phyloP scores from a whole-genome alignment of 1,140 invertebrate species.

The Chrysopa pallens region DNA sequence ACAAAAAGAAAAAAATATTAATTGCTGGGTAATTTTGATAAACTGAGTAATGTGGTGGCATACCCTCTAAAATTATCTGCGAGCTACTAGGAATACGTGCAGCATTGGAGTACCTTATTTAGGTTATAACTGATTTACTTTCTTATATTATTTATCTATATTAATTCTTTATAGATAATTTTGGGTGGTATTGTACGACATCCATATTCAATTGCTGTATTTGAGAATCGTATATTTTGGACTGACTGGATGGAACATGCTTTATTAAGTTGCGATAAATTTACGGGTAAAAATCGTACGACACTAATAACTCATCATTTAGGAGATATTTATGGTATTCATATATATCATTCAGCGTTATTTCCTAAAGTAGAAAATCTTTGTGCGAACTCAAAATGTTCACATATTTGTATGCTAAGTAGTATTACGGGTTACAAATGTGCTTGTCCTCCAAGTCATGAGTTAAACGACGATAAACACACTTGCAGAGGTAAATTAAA shows the following conservation, averaged over 20 bases:
- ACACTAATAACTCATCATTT: constrained; percentile 27
- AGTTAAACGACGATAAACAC: constrained; percentile 26
- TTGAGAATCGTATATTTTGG: constrained; percentile 78
- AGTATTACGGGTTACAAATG: constrained; percentile 42
- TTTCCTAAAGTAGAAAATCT: constrained; percentile 39
- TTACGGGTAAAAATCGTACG: constrained; percentile 37
- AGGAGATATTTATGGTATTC: constrained; percentile 37
- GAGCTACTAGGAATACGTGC: no score
- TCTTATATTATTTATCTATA: no score
- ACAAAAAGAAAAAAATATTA: no score
- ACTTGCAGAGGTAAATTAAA: constrained; percentile 26
- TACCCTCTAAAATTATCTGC: no score
- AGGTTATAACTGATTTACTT: no score
- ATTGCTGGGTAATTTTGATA: no score
- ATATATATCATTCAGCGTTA: constrained; percentile 47
- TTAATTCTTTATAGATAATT: constrained; percentile 19
- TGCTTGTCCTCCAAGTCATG: constrained; percentile 58
- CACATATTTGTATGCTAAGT: constrained; percentile 62
- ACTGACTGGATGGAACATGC: constrained; percentile 54
- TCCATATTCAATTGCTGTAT: constrained; percentile 69
- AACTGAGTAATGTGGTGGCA: no score
- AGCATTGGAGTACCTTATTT: no score
- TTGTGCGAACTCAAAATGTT: constrained; percentile 47
- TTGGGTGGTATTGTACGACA: constrained; percentile 39
- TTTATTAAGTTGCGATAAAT: constrained; percentile 48